These are phyloP conservation scores for Leptobrachium ailaonicum DNA, from an alignment of 2,113 vertebrate species.

Conservation along the genomic window DNA sequence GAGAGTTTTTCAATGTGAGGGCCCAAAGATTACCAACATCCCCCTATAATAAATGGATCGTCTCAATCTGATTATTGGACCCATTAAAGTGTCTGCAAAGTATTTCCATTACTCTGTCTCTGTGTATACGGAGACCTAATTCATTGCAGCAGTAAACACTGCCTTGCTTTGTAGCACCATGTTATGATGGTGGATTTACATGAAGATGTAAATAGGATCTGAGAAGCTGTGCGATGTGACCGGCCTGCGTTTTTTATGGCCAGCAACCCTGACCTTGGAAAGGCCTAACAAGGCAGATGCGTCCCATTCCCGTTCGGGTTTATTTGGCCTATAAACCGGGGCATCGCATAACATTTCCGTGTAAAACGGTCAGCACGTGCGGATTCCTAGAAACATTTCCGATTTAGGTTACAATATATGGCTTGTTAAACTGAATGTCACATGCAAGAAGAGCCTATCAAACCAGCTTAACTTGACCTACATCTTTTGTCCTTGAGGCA, in stretches of 20 bases:
- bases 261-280: conserved; percentile 23
- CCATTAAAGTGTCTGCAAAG: too few relatives aligned
- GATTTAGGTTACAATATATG: conserved; percentile 27
- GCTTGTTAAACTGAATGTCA: conserved; percentile 48
- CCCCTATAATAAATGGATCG: too few relatives aligned
- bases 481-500: conserved; percentile 20
- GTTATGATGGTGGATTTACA: conserved; percentile 69
- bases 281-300: conserved; percentile 29
- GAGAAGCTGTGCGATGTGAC: conserved; percentile 55
- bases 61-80: too few relatives aligned
- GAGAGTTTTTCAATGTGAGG: too few relatives aligned
- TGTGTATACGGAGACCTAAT: conserved; percentile 74
- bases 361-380: conserved; percentile 6
- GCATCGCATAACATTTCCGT: conserved; percentile 14
- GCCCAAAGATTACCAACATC: too few relatives aligned
- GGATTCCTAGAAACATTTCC: conserved; percentile 20
- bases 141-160: conserved; percentile 69
- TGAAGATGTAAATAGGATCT: conserved; percentile 70
- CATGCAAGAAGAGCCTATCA: conserved; percentile 19
- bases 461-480: conserved; percentile 19
- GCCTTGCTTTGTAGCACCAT: conserved; percentile 69
- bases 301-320: conserved; percentile 5
- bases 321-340: conserved; percentile 46
- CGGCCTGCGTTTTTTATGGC: neutral
- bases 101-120: conserved; percentile 51